phyloP scores from a whole-genome alignment of 2,888 invertebrate species.

The Homarus gammarus region DNA sequence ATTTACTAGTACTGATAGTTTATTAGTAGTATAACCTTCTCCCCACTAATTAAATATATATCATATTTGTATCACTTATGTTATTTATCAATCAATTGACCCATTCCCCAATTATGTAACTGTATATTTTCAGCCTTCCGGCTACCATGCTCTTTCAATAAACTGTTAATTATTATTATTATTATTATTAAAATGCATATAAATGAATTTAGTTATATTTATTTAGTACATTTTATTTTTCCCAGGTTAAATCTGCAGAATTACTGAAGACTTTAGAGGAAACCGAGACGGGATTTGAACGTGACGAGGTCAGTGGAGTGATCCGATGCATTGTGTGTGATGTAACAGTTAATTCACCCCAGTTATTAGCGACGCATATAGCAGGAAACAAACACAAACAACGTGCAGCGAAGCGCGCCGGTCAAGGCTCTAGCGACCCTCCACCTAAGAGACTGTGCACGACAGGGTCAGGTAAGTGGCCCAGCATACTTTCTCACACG shows the following conservation, averaged over 20 bases:
- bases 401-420: constrained; percentile 51
- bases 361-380: constrained; percentile 78
- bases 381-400: constrained; percentile 76
- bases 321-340: constrained; percentile 77
- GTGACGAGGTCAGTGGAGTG: constrained; percentile 73
- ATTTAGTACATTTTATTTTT: too few relatives aligned
- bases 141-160: too few relatives aligned
- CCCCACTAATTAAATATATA: background rate
- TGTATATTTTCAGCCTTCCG: too few relatives aligned
- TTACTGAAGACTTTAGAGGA: constrained; percentile 71
- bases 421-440: constrained; percentile 14
- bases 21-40: too few relatives aligned
- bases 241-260: constrained; percentile 73
- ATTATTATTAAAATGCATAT: background rate
- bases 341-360: constrained; percentile 77
- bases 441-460: constrained; percentile 64
- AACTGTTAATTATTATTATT: background rate
- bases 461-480: constrained; percentile 35
- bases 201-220: too few relatives aligned
- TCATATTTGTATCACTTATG: too few relatives aligned
- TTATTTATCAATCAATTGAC: too few relatives aligned
- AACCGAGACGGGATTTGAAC: constrained; percentile 71
- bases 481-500: background rate
- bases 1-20: too few relatives aligned
- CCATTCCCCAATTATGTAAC: too few relatives aligned